These are phyloP conservation scores for Phataginus tetradactyla DNA, from an alignment of 2,797 vertebrate genomes.

Conservation along the genomic window DNA sequence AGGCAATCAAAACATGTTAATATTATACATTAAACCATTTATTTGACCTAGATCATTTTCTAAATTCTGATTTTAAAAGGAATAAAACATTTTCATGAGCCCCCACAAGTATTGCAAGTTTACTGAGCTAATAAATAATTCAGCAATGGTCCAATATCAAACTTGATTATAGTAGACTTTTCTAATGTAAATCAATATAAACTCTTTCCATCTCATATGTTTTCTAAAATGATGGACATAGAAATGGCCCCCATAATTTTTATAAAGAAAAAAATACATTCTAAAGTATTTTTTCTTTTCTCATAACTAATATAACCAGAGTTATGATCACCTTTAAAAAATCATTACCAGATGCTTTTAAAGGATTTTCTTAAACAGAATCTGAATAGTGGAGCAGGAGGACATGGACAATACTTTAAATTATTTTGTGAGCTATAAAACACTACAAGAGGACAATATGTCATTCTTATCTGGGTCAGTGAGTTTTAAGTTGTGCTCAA, in stretches of 20 bases:
- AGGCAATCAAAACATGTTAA: neutral
- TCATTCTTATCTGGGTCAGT: neutral
- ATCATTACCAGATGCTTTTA: neutral
- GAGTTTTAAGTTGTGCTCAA: constrained; percentile 2
- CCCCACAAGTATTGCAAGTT: fast-evolving
- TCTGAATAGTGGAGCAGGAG: neutral
- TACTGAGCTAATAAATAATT: neutral
- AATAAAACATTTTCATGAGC: neutral
- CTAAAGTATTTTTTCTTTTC: constrained; percentile 13
- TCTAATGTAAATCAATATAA: neutral
- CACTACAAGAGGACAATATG: neutral
- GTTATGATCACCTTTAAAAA: constrained; percentile 1
- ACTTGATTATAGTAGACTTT: neutral
- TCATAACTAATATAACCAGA: neutral
- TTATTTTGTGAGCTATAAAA: constrained; percentile 12
- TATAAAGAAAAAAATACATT: neutral
- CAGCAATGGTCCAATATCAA: neutral
- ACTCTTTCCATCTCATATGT: neutral
- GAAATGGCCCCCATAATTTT: neutral
- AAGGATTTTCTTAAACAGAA: constrained; percentile 18
- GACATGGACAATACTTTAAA: neutral
- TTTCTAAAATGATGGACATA: neutral
- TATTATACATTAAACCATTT: neutral
- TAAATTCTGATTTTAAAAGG: constrained; percentile 15
- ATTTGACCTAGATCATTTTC: neutral